Conservation (phyloP, 1,140 invertebrate genomes). For the Ooceraea biroi region DNA sequence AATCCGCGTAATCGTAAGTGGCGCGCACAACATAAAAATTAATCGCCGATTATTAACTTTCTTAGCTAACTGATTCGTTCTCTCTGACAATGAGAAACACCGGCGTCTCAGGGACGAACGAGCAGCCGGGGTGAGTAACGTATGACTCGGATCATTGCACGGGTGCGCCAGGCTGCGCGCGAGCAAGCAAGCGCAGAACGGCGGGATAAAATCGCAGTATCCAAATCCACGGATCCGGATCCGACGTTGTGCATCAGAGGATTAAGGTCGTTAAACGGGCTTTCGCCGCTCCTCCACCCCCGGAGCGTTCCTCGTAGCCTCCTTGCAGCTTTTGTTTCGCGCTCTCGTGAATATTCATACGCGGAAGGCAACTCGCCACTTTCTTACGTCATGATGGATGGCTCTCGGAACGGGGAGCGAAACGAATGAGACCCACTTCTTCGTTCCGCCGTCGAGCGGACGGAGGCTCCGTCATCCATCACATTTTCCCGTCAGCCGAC, state of each 20-base stretch:
- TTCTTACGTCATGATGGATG: conserved; percentile 77
- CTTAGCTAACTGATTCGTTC: neutral
- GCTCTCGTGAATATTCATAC: conserved; percentile 72
- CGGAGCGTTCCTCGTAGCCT: conserved; percentile 18
- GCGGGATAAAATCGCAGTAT: neutral
- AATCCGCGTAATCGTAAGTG: conserved; percentile 14
- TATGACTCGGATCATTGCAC: neutral
- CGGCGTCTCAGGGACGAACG: neutral
- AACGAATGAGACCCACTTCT: conserved; percentile 69
- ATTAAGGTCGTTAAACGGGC: conserved; percentile 31
- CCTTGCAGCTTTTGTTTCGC: conserved; percentile 48
- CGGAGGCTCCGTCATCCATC: conserved; percentile 71
- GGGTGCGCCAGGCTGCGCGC: neutral
- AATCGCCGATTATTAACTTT: neutral
- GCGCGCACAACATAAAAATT: neutral
- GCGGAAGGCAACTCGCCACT: conserved; percentile 63
- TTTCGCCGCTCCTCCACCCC: neutral
- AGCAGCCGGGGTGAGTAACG: neutral
- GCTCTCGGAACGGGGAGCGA: conserved; percentile 61
- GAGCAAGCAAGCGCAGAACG: neutral
- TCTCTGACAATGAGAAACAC: neutral
- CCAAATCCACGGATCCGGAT: neutral
- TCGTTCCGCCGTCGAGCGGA: conserved; percentile 52
- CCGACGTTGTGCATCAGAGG: conserved; percentile 22
- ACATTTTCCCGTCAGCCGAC: conserved; percentile 63